A percentile compares a stretch with the other conserved stretches of the same genome.
These are phyloP conservation scores for Garrulus glandarius DNA, from an alignment of 2,797 vertebrate genomes.

Conservation along the genomic window DNA sequence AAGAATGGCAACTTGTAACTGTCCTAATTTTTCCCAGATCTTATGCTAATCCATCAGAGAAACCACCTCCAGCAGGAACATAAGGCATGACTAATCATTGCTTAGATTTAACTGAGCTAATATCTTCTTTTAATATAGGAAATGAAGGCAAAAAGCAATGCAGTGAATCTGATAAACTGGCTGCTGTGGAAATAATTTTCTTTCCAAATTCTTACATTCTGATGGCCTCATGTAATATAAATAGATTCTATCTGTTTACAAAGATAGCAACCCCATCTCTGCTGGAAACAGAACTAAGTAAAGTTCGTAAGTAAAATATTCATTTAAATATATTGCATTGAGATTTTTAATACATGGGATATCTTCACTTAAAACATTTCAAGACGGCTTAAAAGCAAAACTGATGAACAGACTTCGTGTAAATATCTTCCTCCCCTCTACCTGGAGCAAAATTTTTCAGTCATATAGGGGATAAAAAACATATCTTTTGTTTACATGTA, in stretches of 20 bases:
- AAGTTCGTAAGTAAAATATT: neutral
- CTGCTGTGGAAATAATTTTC: neutral
- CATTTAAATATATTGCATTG: neutral
- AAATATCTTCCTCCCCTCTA: neutral
- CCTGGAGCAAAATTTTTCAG: neutral
- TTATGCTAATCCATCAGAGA: neutral
- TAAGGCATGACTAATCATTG: neutral
- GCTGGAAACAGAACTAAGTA: neutral
- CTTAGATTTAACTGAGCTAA: neutral
- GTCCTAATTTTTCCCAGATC: neutral
- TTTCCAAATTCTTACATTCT: neutral
- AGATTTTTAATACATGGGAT: neutral
- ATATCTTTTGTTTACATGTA: neutral
- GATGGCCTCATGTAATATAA: neutral
- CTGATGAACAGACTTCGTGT: neutral
- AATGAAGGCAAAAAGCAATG: conserved; percentile 5
- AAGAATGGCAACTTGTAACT: neutral
- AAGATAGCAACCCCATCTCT: neutral
- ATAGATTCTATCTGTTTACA: neutral
- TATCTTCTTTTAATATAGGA: neutral
- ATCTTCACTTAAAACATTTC: neutral
- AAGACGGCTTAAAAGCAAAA: neutral
- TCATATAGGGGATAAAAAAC: neutral
- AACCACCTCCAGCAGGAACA: neutral
- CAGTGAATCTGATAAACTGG: neutral